These are phyloP conservation scores for Promerops cafer DNA, from an alignment of 2,113 vertebrate genomes.

Conservation along the genomic window DNA sequence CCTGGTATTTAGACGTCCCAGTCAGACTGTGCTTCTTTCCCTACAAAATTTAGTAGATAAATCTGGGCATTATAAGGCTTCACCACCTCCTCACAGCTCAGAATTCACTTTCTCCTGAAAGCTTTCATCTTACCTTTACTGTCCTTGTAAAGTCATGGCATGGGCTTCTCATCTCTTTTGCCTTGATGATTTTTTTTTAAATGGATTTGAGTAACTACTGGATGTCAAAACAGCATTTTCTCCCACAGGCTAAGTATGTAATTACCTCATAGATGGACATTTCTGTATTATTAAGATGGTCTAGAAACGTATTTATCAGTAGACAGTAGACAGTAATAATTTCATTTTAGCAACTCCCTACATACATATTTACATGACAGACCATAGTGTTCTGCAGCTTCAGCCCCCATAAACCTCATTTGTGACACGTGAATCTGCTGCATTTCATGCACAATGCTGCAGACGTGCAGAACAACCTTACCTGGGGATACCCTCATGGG, in stretches of 20 bases:
- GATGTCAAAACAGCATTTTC: slow-evolving; percentile 5
- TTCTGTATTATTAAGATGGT: slow-evolving; percentile 30
- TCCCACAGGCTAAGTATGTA: background rate
- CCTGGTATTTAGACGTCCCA: slow-evolving; percentile 24
- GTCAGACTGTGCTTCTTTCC: background rate
- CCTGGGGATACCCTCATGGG: background rate
- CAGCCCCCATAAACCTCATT: slow-evolving; percentile 36
- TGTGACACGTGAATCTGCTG: background rate
- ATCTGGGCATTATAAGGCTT: slow-evolving; percentile 8
- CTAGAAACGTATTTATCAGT: slow-evolving; percentile 43
- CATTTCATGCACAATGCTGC: accelerated
- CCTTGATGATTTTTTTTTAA: background rate
- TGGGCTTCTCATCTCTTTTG: background rate
- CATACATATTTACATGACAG: slow-evolving; percentile 54
- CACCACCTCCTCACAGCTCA: background rate
- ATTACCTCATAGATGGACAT: slow-evolving; percentile 13
- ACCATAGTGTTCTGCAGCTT: slow-evolving; percentile 39
- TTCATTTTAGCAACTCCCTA: slow-evolving; percentile 58
- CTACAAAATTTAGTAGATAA: slow-evolving; percentile 27
- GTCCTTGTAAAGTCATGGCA: background rate
- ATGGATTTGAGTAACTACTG: background rate
- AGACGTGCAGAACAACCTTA: background rate
- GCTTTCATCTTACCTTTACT: background rate
- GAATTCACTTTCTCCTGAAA: background rate
- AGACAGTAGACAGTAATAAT: slow-evolving; percentile 39